Base-by-base conservation (phyloP, 2,888 invertebrate species). In the Epistrophella euchroma region DNA sequence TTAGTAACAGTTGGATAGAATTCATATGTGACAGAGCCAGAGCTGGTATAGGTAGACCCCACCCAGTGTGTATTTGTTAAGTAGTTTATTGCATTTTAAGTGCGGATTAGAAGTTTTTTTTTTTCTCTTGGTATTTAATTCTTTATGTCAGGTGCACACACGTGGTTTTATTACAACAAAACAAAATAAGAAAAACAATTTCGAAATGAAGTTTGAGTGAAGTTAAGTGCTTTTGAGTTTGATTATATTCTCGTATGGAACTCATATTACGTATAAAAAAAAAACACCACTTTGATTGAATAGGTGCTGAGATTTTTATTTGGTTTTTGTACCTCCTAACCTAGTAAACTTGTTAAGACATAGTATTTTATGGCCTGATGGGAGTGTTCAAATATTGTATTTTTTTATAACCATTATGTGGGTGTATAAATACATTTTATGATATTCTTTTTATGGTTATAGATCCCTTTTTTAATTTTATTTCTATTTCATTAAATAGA, bases 121-220 rank as follows among this genome's bases (percentile, higher is more conserved):
- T 17, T 6, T 60, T 22, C 13, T 66, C 13, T 13, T 19, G 22
- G 22, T 25, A 43, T 43, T 47, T 19, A 37, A 28, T 66, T 47
- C 40, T 35, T 68, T 58, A 4, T 74, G 35, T 75, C 80, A 75
- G 58, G 68, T 80, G 75, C 52, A 52, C 58, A 37, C n/a, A 70
- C 52, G 35, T 64, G 55, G 66, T 66, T 73, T 25, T 11, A 47
- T 47, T 32, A 62, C 45, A 25, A 22, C 4, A 10, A 50, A 13
- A 13, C 2, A 28, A 32, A 32, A 28, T 25, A 25, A 1, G 15
- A 45, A 45, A 60, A 6, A 6, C 28, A 45, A 19, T 32, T 45
- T 45, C 28, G 40, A 25, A 45, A 43, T 45, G 17, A 11, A 25
- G 32, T 35, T 9, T 17, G 43, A 32, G 64, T 64, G 43, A n/a